Evolutionary conservation across 2,888 invertebrate genomes (phyloP).

Genomic region (Ophion obscuratus): DNA sequence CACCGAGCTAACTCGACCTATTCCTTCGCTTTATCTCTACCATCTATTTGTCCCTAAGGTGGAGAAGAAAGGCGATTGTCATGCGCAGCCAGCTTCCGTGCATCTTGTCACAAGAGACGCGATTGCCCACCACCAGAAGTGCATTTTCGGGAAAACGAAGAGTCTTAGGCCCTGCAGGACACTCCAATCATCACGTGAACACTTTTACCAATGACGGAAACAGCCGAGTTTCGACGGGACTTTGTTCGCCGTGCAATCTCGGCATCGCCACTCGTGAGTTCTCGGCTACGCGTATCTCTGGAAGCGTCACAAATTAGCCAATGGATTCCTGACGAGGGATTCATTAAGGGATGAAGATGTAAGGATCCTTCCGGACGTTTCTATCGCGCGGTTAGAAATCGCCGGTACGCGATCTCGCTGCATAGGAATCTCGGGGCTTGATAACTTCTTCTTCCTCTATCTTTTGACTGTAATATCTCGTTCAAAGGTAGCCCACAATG

Average conservation of each 20-base stretch:
- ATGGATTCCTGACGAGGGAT: not conserved
- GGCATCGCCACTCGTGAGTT: not conserved
- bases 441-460: conserved; percentile 67
- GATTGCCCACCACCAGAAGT: not conserved
- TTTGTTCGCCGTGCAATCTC: not conserved
- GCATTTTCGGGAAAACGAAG: not conserved
- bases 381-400: conserved; percentile 48
- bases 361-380: conserved; percentile 19
- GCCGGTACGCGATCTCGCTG: conserved; percentile 52
- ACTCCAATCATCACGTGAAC: not conserved
- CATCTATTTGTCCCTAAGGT: conserved; percentile 37
- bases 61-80: conserved; percentile 16
- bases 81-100: conserved; percentile 1
- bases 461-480: conserved; percentile 68
- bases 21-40: conserved; percentile 35
- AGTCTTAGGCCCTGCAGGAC: not conserved
- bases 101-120: not conserved
- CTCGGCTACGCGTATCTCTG: not conserved
- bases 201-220: not conserved
- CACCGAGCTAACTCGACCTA: conserved; percentile 40
- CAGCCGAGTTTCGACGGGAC: not conserved
- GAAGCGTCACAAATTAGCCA: not conserved
- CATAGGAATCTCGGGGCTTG: conserved; percentile 58
- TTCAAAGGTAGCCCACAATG: conserved; percentile 65
- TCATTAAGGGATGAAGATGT: not conserved